Base-by-base conservation (phyloP, 2,113 vertebrate genomes). In the Platichthys stellatus region DNA sequence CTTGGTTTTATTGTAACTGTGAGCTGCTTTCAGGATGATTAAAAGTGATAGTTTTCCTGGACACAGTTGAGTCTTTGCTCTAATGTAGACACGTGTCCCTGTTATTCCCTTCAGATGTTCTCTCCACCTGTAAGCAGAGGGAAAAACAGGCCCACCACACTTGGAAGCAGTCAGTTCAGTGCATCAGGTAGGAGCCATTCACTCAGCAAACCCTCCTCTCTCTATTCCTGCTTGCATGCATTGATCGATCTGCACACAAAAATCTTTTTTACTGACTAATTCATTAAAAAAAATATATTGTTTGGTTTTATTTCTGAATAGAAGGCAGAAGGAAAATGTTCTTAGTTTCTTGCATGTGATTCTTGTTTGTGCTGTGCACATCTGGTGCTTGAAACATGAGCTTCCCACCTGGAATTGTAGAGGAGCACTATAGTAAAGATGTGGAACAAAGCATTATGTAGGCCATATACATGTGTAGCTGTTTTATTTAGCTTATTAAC, bases 71-170 rank as follows among this genome's bases (percentile, higher is more conserved):
- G 17, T 40, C 47, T 58, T 43, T 63, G 57, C 6, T 70, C n/a
- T 78, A 38, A 71, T 67, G 47, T 45, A 35, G 24, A 24, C 63
- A 3, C 17, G 2, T 69, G n/a, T 89, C 23, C 61, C 5, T 77
- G 13, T 77, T 82, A 38, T 72, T 76, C 47, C 47, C 80, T 78
- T 89, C 92, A 99, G 98, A 99, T 99, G 98, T 99, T 99, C 93
- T 99, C 98, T n/a, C 98, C 98, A 90, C 98, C 98, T 94, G 97
- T 98, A 85, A 96, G 95, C 80, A 97, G 97, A 93, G 97, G 96
- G 87, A 99, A 97, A 94, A 98, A 96, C 90, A 96, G 97, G 93
- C 97, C 97, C 63, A 99, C 97, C 8, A 99, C 97, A 1, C 93
- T 99, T 45, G 97, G 96, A 90, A 99, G 98, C 95, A 98, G 98